Evolutionary conservation across 2,888 invertebrate species (phyloP).

Genomic region (Caenorhabditis imperialis): DNA sequence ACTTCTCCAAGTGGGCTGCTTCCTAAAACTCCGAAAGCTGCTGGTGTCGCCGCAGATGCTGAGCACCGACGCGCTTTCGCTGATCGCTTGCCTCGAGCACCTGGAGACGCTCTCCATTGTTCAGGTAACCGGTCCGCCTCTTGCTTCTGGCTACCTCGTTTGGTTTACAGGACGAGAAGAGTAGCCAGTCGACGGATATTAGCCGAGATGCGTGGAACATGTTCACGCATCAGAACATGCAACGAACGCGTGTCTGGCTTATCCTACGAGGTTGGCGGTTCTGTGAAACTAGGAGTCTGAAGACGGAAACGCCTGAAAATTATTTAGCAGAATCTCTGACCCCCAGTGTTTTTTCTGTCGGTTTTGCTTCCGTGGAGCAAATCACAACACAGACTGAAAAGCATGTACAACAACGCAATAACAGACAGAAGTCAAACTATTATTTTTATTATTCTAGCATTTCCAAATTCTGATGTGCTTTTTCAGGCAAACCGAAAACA

Average conservation of each 20-base stretch:
- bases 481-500: constrained; percentile 53
- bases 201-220: constrained; percentile 80
- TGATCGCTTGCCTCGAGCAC: constrained; percentile 76
- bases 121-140: constrained; percentile 44
- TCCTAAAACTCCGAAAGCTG: constrained; percentile 84
- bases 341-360: too few relatives aligned
- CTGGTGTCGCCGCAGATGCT: constrained; percentile 83
- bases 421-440: too few relatives aligned
- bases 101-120: constrained; percentile 84
- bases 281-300: neutral
- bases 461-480: neutral
- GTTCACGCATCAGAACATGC: constrained; percentile 82
- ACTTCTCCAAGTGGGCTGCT: constrained; percentile 85
- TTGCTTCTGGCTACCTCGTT: constrained; percentile 16
- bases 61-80: constrained; percentile 76
- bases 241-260: constrained; percentile 84
- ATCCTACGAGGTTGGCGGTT: constrained; percentile 79
- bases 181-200: constrained; percentile 75
- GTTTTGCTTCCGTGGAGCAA: too few relatives aligned
- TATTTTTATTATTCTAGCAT: too few relatives aligned
- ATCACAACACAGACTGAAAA: too few relatives aligned
- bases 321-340: too few relatives aligned
- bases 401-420: too few relatives aligned
- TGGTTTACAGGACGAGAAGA: constrained; percentile 82
- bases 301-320: too few relatives aligned